Base-by-base conservation (phyloP, 1,140 invertebrate species). In the Marisa cornuarietis region DNA sequence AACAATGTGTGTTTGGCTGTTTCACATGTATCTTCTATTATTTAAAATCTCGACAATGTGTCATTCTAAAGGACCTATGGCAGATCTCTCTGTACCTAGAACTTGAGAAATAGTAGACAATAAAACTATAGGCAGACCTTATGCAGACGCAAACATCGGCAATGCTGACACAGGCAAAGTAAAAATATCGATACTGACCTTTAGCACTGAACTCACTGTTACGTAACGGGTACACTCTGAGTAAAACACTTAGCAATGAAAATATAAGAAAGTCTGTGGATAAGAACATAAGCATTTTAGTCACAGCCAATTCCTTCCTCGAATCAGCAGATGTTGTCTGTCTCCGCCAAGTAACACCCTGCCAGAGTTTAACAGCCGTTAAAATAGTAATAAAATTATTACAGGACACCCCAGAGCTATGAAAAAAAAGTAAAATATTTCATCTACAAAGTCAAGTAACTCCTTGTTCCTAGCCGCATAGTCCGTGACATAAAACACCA, bases 81-180 rank as follows among this genome's bases (percentile, higher is more conserved):
- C 31, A 54, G 10, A 49, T 73, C 51, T 73, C 10, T 54, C 71
- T 73, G 51, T n/a, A 73, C 51, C n/a, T 73, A 3, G 71, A 52
- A n/a, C 49, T 11, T 24, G 71, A 54, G 51, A 52, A 73, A 54
- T 52, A 54, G 71, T 73, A 73, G 18, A 73, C 71, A 54, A 73
- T n/a, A 22, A 51, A 52, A 22, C 58, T 73, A 2, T 52, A 51
- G 10, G 49, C 11, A n/a, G 49, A 73, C 22, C 51, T 24, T 0
- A 54, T 52, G 52, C 18, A 18, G 49, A n/a, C 7, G 52, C 42
- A 16, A 1, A 52, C 11, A 11, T 73, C 49, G 24, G 13, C 42
- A 54, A n/a, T 52, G 20, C 18, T 26, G 18, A 54, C 51, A 16
- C 24, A 54, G 24, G 58, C 49, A 26, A n/a, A 14, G 51, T 2